phyloP scores from a whole-genome alignment of 2,888 invertebrate species.

The Pristionchus maxplancki region DNA sequence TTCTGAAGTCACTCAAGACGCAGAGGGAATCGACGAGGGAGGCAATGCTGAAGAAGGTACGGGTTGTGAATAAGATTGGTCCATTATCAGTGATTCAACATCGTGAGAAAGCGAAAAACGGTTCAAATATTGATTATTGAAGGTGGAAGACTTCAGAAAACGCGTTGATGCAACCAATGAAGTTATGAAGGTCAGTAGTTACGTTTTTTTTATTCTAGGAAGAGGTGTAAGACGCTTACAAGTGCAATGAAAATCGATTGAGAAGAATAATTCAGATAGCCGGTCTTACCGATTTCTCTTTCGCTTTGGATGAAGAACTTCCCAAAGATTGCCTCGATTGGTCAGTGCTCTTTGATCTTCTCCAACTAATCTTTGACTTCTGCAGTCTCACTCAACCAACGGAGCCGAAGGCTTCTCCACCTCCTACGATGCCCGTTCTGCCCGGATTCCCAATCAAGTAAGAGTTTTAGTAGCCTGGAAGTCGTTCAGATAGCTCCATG shows the following conservation, averaged over 20 bases:
- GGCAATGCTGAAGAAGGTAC: neutral
- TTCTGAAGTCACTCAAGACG: constrained; percentile 59
- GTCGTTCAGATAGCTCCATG: too few relatives aligned
- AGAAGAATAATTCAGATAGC: neutral
- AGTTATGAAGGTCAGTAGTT: constrained; percentile 29
- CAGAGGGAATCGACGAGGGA: constrained; percentile 21
- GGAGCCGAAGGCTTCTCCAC: neutral
- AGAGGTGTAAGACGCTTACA: too few relatives aligned
- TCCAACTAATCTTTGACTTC: neutral
- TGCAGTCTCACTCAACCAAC: constrained; percentile 1
- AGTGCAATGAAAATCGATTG: too few relatives aligned
- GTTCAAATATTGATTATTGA: neutral
- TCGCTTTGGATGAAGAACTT: neutral
- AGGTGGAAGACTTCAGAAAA: constrained; percentile 43
- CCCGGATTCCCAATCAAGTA: neutral
- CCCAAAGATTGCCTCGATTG: constrained; percentile 31
- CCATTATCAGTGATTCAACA: neutral
- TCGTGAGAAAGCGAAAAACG: neutral
- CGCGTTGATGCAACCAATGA: neutral
- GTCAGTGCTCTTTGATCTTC: neutral
- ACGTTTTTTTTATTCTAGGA: neutral
- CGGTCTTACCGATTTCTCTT: neutral
- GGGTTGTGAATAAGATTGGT: neutral
- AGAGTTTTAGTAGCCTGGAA: neutral
- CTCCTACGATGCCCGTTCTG: constrained; percentile 6